These are phyloP conservation scores for Pelobates cultripes DNA, from an alignment of 2,797 vertebrate species.

Conservation along the genomic window DNA sequence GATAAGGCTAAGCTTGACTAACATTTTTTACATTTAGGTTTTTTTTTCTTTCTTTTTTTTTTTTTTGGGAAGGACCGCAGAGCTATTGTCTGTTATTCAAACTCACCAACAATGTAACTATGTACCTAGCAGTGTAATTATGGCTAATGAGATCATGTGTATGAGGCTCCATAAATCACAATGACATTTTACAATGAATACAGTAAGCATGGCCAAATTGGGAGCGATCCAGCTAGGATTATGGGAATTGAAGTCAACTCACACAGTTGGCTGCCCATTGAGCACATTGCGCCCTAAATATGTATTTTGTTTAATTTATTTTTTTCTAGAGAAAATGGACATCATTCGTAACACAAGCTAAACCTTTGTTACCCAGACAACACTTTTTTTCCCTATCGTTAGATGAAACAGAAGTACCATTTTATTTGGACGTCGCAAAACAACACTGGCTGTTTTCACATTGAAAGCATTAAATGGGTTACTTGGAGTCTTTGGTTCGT, in stretches of 20 bases:
- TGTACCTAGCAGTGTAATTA: background rate
- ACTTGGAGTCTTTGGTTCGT: conserved; percentile 17
- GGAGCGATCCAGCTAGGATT: background rate
- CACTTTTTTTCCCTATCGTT: conserved; percentile 5
- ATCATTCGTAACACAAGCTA: background rate
- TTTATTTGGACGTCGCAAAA: conserved; percentile 17
- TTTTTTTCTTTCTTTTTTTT: no score
- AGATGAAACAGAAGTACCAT: conserved; percentile 21
- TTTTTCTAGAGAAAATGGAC: background rate
- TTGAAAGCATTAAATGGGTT: conserved; percentile 23
- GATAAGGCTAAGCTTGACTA: no score
- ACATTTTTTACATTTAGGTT: no score
- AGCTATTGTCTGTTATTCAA: no score
- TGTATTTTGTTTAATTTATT: background rate
- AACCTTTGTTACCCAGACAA: conserved; percentile 6
- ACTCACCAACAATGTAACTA: background rate
- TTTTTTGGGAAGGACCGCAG: no score
- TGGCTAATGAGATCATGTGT: background rate
- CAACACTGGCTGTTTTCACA: conserved; percentile 16
- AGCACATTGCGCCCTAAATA: background rate
- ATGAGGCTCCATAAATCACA: background rate
- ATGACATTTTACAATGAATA: background rate
- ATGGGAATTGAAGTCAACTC: no score
- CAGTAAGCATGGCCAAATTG: background rate
- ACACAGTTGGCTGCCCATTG: no score